Evolutionary conservation across 2,797 vertebrate species (phyloP), one percentile per base, ranked within the genome.

Genomic region (Halcyon chelicuti): DNA sequence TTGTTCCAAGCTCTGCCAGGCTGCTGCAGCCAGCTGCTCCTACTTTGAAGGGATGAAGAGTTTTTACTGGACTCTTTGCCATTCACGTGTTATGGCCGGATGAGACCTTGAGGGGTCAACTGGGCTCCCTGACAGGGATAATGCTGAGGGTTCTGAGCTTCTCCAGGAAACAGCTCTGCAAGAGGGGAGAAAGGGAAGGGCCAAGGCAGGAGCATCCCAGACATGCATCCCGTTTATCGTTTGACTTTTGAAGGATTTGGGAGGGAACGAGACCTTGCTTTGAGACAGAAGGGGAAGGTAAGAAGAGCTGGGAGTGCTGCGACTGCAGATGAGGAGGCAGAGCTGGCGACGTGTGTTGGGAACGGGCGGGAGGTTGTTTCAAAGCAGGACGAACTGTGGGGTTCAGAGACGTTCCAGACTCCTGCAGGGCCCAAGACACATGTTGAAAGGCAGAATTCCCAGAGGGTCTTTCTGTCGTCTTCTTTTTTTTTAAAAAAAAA

Each of bases 371-470:
- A 2, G 5, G 44, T 49, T 60, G 62, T 93, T 96, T 96, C 95
- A 96, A 96, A 96, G 94, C 95, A 94, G 88, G 91, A 68, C 0
- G 18, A 85, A 12, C 92, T 68, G 95, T 72, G n/a, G 92, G 86
- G 84, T 83, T 96, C 96, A 96, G 93, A 94, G 91, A 88, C 82
- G 91, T 92, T 94, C 94, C 91, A 94, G 91, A 42, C 86, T 96
- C 95, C 96, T 95, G 95, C 95, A 85, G 90, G 86, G 95, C 94
- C 92, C 68, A 57, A 95, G 95, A 93, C 95, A 91, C 94, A 92
- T 72, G 95, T 76, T 94, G 93, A 94, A 97, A 96, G 96, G 25
- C 57, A 89, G 78, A 93, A 94, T 90, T 94, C 94, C 93, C 94
- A 74, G 80, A 95, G 47, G 93, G 73, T 86, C 83, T 94, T 79